These are phyloP conservation scores for Toxotes chatareus DNA, from an alignment of 2,113 vertebrate genomes.

Conservation along the genomic window DNA sequence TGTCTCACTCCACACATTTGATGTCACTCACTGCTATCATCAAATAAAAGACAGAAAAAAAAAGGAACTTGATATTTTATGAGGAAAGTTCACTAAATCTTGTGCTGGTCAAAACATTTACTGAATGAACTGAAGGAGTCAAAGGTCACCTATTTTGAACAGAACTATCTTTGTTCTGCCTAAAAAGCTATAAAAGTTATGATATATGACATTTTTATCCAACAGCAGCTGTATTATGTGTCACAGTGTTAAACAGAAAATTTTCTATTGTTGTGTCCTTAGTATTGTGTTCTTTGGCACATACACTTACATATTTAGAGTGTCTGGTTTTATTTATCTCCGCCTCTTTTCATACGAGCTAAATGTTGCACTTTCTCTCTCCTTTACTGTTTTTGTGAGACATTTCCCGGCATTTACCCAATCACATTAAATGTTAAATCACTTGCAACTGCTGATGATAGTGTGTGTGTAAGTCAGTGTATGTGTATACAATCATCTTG, in stretches of 20 bases:
- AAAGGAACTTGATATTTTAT: not conserved
- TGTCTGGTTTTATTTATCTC: conserved; percentile 23
- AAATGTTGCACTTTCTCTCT: conserved; percentile 22
- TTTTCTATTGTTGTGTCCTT: conserved; percentile 10
- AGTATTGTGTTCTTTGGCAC: conserved; percentile 4
- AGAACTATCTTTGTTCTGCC: not conserved
- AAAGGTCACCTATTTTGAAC: not conserved
- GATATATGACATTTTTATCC: not conserved
- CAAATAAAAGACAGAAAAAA: not conserved
- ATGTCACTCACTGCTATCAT: not conserved
- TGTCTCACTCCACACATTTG: not conserved
- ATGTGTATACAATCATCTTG: conserved; percentile 33
- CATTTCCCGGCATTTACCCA: not conserved
- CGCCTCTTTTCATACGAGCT: not conserved
- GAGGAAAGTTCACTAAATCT: not conserved
- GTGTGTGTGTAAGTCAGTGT: conserved; percentile 18
- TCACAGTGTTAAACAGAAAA: not conserved
- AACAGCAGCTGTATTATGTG: not conserved
- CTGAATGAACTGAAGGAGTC: not conserved
- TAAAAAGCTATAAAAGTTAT: not conserved
- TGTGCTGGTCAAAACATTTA: not conserved
- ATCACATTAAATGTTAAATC: conserved; percentile 7
- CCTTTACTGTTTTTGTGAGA: conserved; percentile 9
- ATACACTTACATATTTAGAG: conserved; percentile 17
- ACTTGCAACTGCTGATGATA: not conserved